Evolutionary conservation across 2,113 vertebrate species (phyloP).

Genomic region (Elephantulus edwardii): DNA sequence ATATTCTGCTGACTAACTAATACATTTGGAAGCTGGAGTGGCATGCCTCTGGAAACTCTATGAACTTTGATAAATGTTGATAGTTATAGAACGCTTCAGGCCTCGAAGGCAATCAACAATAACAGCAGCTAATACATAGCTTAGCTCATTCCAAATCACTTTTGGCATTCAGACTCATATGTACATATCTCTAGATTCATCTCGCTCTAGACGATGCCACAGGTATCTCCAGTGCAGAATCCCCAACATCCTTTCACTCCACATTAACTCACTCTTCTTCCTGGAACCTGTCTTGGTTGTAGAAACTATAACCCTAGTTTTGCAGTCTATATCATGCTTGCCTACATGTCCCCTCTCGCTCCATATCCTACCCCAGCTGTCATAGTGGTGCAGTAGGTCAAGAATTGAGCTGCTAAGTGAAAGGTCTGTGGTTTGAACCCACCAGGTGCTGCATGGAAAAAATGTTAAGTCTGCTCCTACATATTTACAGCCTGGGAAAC

Average conservation of each 20-base stretch:
- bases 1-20: not conserved
- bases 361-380: not conserved
- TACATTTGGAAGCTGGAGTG: too few relatives aligned
- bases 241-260: too few relatives aligned
- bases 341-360: not conserved
- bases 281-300: not conserved
- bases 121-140: too few relatives aligned
- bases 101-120: too few relatives aligned
- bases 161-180: too few relatives aligned
- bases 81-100: too few relatives aligned
- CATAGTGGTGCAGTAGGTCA: not conserved
- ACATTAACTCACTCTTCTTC: not conserved
- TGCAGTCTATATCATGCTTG: not conserved
- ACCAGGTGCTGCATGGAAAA: not conserved
- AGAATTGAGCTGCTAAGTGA: not conserved
- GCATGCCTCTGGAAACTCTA: too few relatives aligned
- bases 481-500: not conserved
- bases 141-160: too few relatives aligned
- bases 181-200: not conserved
- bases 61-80: too few relatives aligned
- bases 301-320: not conserved
- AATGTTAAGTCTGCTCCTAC: not conserved
- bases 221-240: not conserved
- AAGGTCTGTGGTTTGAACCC: not conserved
- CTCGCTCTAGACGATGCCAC: not conserved